Evolutionary conservation across 2,113 vertebrate genomes (phyloP).

Genomic region (Rhabdornis inornatus): DNA sequence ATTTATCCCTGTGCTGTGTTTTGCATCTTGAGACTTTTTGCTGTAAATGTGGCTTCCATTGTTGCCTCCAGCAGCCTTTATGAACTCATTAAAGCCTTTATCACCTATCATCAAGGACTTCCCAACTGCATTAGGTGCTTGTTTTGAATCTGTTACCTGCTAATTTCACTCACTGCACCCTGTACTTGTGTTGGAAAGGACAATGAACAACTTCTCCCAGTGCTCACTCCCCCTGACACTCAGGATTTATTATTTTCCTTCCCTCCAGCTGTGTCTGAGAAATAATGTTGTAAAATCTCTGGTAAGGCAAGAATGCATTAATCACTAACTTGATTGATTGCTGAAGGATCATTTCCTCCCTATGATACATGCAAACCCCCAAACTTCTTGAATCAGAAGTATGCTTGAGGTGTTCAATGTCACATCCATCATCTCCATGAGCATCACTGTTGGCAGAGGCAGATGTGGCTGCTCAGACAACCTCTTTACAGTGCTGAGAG

Average conservation of each 20-base stretch:
- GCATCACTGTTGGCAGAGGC: not conserved
- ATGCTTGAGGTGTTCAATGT: constrained; percentile 33
- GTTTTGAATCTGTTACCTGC: not conserved
- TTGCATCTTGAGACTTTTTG: not conserved
- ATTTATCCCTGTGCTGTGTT: not conserved
- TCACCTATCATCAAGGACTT: not conserved
- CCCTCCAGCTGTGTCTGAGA: constrained; percentile 44
- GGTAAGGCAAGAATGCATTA: constrained; percentile 36
- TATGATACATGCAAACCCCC: constrained; percentile 37
- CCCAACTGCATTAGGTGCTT: not conserved
- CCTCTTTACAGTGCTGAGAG: not conserved
- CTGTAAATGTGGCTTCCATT: not conserved
- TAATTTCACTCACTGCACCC: not conserved
- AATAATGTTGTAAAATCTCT: constrained; percentile 43
- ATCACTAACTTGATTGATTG: constrained; percentile 58
- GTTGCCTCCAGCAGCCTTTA: not conserved
- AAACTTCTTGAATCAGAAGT: constrained; percentile 53
- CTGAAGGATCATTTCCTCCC: constrained; percentile 48
- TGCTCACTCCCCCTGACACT: not conserved
- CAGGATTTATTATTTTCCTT: constrained; percentile 47
- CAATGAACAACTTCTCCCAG: not conserved
- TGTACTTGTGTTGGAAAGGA: not conserved
- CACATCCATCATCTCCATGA: constrained; percentile 27
- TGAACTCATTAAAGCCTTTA: not conserved
- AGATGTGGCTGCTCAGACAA: not conserved